Conservation (phyloP, 1,140 invertebrate species). For the Ceratosolen fusciceps region DNA sequence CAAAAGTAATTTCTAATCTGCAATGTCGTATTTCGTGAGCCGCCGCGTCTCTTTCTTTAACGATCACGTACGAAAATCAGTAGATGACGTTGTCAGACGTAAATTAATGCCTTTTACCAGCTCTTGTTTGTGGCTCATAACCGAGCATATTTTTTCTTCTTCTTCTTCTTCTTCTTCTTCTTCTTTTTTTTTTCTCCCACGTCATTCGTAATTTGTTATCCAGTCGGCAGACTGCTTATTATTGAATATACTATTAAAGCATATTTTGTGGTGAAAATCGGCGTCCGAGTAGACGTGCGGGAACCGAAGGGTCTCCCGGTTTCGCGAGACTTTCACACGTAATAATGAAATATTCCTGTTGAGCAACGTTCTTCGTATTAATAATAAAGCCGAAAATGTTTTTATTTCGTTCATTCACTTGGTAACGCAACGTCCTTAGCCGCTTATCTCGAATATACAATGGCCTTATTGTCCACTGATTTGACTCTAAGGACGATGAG, state of each 20-base stretch:
- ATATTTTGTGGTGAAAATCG: neutral
- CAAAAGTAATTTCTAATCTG: no score
- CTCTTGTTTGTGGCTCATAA: neutral
- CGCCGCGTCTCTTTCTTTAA: neutral
- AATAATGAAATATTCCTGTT: neutral
- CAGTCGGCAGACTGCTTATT: no score
- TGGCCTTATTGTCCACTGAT: neutral
- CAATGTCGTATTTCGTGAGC: no score
- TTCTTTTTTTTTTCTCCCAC: neutral
- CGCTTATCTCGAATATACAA: neutral
- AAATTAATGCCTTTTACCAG: slow-evolving; percentile 11
- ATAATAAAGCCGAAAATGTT: neutral
- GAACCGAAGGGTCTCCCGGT: no score
- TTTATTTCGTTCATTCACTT: neutral
- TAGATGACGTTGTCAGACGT: slow-evolving; percentile 20
- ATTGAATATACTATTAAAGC: neutral
- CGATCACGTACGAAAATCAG: neutral
- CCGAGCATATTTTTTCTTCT: no score
- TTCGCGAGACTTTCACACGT: neutral
- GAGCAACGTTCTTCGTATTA: neutral
- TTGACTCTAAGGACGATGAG: no score
- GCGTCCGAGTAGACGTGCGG: no score
- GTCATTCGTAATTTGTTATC: neutral
- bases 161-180: neutral
- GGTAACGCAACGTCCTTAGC: neutral